Evolutionary conservation across 2,797 vertebrate species (phyloP), one percentile per base, ranked within the genome.

Genomic region (Sarcophilus harrisii): DNA sequence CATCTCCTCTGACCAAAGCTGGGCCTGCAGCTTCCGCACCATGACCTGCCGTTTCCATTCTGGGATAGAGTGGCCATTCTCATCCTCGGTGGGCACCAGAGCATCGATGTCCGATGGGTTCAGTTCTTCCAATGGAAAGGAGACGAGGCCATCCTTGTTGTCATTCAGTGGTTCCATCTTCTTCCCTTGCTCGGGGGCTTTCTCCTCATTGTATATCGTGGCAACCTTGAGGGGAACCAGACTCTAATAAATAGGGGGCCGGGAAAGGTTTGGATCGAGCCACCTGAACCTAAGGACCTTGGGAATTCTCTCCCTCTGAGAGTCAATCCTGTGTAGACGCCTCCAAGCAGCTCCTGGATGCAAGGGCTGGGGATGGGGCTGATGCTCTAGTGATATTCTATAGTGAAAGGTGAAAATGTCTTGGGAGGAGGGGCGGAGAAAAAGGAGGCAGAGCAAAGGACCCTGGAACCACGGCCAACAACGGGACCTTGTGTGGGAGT

Each of bases 31-130:
- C 98, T 99, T 99, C 59, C 99, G 99, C 95, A 99, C 99, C 99
- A 99, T 99, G 97, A 99, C 99, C 93, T 99, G 99, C 94, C 99
- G 99, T 98, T 99, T 99, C 99, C 99, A 99, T 98, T 99, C 99
- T 0, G 99, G 99, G 62, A 99, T 99, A 81, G 99, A 98, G 28
- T 95, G 98, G 66, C 99, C 99, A 21, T 96, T 98, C 96, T 99
- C 99, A 5, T 99, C 99, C n/a, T 99, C 98, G 4, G 99, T 99
- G 98, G 99, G 99, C 95, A 99, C 99, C 98, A 99, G 98, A 89
- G 99, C 99, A 93, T 99, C 99, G 0, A 99, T 99, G 96, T 99
- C 99, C 0, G 97, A 93, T 0, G 96, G 58, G 66, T 96, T 95
- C 30, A 91, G 55, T 24, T 87, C 32, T 0, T 97, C 94, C 92